Base-by-base conservation (phyloP, 1,140 invertebrate species). In the Diorhabda sublineata region DNA sequence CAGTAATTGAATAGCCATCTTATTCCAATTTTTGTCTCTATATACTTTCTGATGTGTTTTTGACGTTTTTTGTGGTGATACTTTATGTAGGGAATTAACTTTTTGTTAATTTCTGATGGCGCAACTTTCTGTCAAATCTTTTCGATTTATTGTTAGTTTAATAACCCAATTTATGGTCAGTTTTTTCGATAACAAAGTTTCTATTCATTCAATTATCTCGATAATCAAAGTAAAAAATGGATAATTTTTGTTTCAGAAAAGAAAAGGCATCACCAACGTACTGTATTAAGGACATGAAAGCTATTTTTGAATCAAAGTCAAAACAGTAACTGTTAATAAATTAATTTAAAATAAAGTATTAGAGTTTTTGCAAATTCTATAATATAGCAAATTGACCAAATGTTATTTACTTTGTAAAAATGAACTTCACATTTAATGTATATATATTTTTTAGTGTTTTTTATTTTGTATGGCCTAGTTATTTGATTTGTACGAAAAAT, bases 271-370 rank as follows among this genome's bases (percentile, higher is more conserved):
- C 88, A 67, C 87, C 88, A 41, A 86, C 88, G 58, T 89, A 86
- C 79, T 89, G 88, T 76, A 92, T 92, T 77, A 86, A 88, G 76
- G 89, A 92, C 79, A 90, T 92, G 86, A 88, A 90, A 68, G 90
- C 90, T 58, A 87, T 91, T 75, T 92, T 92, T 80, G 90, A 92
- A 82, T 84, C 83, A 75, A 84, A 84, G 78, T 84, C 83, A 74
- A 79, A 81, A 76, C 79, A 81, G 76, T 80, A 80, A 75, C 59
- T 44, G 26, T 47, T 58, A 45, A 41, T 64, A 41, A 59, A 5
- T 45, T 59, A 7, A 67, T 58, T 52, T 41, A 67, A 45, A 45
- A 52, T 45, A 60, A 58, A 42, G 52, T 58, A 56, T 11, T 26
- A 45, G 11, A 56, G 58, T 58, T 7, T 41, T 67, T n/a, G 57